These are phyloP conservation scores for Microchrysa polita DNA, from an alignment of 2,888 invertebrate genomes.

Conservation along the genomic window DNA sequence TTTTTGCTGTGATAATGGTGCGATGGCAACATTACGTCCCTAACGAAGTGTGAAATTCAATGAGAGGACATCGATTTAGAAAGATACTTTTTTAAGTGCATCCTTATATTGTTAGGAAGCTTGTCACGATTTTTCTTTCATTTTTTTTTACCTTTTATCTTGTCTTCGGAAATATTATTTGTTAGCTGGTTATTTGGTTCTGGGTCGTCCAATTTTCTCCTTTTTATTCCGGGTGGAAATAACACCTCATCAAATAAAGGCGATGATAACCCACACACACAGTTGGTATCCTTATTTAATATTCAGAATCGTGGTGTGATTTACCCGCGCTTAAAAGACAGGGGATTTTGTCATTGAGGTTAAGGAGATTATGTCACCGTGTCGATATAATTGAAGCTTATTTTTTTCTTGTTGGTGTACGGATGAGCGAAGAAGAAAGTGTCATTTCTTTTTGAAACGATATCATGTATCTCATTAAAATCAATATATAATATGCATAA, in stretches of 20 bases:
- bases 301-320: not conserved
- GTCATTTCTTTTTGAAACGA: conserved; percentile 37
- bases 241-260: conserved; percentile 17
- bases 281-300: not conserved
- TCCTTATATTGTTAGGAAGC: conserved; percentile 27
- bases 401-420: conserved; percentile 12
- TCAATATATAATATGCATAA: not conserved
- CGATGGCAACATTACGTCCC: conserved; percentile 27
- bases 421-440: not conserved
- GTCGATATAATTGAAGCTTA: conserved; percentile 26
- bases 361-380: not conserved
- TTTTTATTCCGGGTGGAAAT: conserved; percentile 9
- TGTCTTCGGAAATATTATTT: conserved; percentile 5
- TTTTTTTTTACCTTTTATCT: conserved; percentile 26
- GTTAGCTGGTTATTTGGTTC: not conserved
- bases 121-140: not conserved
- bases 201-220: not conserved
- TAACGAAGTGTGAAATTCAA: conserved; percentile 48
- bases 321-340: not conserved
- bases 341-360: not conserved
- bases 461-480: conserved; percentile 49
- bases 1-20: not conserved
- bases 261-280: conserved; percentile 14
- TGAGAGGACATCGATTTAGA: conserved; percentile 44
- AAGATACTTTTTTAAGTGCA: conserved; percentile 32